Percentiles rank a stretch among this genome's conserved stretches.
Conservation (phyloP, 2,888 invertebrate genomes). For the Platypus cylindrus region DNA sequence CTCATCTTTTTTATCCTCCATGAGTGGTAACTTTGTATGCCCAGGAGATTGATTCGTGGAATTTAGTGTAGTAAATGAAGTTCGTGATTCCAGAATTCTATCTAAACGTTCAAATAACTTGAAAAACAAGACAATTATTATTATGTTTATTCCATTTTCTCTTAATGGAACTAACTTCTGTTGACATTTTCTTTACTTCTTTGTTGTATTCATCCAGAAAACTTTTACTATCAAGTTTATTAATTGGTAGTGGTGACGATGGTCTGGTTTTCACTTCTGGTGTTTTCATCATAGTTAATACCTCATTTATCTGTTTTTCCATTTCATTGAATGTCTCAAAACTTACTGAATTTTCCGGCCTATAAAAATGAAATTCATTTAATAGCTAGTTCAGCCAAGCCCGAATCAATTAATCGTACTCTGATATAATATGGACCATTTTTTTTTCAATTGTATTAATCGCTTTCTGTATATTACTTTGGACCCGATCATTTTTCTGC, state of each 20-base stretch:
- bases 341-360: constrained; percentile 15
- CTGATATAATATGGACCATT: constrained; percentile 22
- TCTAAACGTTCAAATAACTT: constrained; percentile 18
- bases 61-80: neutral
- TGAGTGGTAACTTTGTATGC: neutral
- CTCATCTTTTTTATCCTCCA: neutral
- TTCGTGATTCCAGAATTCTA: constrained; percentile 17
- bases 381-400: neutral
- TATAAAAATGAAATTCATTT: constrained; percentile 5
- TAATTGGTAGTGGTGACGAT: neutral
- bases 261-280: neutral
- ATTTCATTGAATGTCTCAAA: constrained; percentile 23
- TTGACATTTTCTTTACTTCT: constrained; percentile 8
- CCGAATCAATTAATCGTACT: constrained; percentile 3
- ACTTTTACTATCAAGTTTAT: neutral
- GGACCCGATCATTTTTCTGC: constrained; percentile 21
- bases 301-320: constrained; percentile 26
- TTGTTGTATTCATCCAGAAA: constrained; percentile 4
- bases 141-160: neutral
- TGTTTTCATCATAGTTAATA: constrained; percentile 21
- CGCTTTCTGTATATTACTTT: constrained; percentile 25
- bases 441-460: constrained; percentile 25
- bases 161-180: constrained; percentile 6
- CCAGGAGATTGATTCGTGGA: neutral
- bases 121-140: neutral